These are phyloP conservation scores for Chauna torquata DNA, from an alignment of 2,113 vertebrate species.

Conservation along the genomic window DNA sequence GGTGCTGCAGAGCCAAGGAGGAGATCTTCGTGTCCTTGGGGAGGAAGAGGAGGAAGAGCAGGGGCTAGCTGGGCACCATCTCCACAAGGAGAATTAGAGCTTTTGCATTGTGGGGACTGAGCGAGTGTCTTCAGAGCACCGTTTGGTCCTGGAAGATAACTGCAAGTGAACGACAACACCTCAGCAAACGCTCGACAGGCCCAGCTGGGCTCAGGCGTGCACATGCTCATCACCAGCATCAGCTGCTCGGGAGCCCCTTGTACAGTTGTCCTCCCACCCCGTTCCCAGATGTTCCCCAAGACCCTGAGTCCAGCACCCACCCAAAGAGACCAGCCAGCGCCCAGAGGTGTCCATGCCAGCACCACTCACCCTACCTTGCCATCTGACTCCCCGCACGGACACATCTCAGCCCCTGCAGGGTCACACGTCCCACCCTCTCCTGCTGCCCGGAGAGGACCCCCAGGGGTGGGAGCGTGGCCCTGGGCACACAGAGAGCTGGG, in stretches of 20 bases:
- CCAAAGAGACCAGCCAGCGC: not conserved
- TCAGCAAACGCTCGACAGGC: slow-evolving; percentile 38
- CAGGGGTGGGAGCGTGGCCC: not conserved
- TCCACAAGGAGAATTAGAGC: slow-evolving; percentile 60
- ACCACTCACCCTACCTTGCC: slow-evolving; percentile 36
- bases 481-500: not conserved
- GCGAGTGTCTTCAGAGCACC: slow-evolving; percentile 47
- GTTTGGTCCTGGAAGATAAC: slow-evolving; percentile 61
- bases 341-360: slow-evolving; percentile 16
- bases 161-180: slow-evolving; percentile 63
- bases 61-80: slow-evolving; percentile 63
- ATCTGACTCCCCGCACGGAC: not conserved
- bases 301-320: not conserved
- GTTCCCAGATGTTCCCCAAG: not conserved
- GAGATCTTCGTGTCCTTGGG: slow-evolving; percentile 52
- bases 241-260: slow-evolving; percentile 55
- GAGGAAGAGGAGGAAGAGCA: slow-evolving; percentile 43
- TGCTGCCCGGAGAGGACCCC: not conserved
- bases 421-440: not conserved
- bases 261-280: not conserved
- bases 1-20: slow-evolving; percentile 60
- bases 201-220: slow-evolving; percentile 33
- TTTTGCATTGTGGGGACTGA: slow-evolving; percentile 62
- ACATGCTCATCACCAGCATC: slow-evolving; percentile 41
- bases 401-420: not conserved